phyloP scores from a whole-genome alignment of 2,113 vertebrate species.

The Chlorocebus sabaeus region DNA sequence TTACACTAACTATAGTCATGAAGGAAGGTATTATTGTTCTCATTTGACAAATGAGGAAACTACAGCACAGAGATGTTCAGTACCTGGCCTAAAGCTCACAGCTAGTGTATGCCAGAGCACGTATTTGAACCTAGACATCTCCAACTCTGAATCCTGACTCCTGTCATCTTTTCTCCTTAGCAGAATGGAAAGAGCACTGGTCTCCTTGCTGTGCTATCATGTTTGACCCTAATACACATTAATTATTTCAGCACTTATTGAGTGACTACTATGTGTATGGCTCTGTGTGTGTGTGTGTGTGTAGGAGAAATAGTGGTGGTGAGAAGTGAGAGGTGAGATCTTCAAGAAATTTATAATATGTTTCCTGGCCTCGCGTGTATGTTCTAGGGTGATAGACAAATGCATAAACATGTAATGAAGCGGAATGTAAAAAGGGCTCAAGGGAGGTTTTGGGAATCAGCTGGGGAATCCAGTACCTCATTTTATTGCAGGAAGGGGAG shows the following conservation, averaged over 20 bases:
- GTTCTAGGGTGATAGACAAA: not conserved
- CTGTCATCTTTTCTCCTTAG: not conserved
- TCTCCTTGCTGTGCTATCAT: not conserved
- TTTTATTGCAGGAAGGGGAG: not conserved
- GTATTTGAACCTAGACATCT: not conserved
- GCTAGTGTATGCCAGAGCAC: not conserved
- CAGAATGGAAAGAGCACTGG: not conserved
- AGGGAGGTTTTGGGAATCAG: not conserved
- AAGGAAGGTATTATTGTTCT: not conserved
- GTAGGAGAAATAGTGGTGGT: not conserved
- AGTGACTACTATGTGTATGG: not conserved
- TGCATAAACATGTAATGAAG: not conserved
- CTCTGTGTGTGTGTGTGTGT: not conserved
- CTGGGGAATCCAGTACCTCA: not conserved
- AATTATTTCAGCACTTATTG: not conserved
- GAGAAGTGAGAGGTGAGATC: not conserved
- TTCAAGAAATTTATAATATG: not conserved
- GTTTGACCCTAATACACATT: not conserved
- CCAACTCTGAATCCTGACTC: not conserved
- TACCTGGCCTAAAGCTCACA: slow-evolving; percentile 27
- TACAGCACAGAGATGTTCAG: not conserved
- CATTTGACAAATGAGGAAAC: slow-evolving; percentile 14
- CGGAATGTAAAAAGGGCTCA: not conserved
- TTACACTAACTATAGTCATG: not conserved
- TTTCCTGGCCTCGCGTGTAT: not conserved